Conservation (phyloP, 1,140 invertebrate species). For the Platyscapa corneri region DNA sequence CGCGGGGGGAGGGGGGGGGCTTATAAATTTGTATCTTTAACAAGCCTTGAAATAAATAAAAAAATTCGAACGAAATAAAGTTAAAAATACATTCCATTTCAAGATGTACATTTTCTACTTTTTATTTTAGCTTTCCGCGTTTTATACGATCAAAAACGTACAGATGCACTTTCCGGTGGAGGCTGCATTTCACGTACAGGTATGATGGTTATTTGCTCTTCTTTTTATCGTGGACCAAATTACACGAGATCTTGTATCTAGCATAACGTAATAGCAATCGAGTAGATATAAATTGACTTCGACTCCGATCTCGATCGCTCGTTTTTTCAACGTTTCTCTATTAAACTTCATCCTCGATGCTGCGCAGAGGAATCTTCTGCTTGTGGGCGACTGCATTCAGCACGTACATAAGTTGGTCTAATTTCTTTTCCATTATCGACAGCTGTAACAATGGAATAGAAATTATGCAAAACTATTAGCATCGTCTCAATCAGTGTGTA, state of each 20-base stretch:
- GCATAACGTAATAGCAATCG: not conserved
- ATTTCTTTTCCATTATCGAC: slow-evolving; percentile 82
- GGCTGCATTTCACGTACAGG: not conserved
- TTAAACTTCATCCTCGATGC: slow-evolving; percentile 72
- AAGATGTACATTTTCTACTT: not conserved
- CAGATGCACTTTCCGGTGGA: not conserved
- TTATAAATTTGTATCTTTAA: not conserved
- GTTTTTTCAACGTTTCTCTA: slow-evolving; percentile 4
- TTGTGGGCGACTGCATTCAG: slow-evolving; percentile 79
- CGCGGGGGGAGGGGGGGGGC: too few species aligned
- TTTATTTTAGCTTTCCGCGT: not conserved
- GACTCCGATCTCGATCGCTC: not conserved
- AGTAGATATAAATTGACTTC: not conserved
- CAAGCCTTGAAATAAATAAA: not conserved
- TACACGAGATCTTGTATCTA: not conserved
- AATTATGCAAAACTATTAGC: slow-evolving; percentile 18
- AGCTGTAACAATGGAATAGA: slow-evolving; percentile 75
- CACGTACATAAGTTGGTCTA: slow-evolving; percentile 81
- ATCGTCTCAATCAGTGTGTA: not conserved
- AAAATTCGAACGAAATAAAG: not conserved
- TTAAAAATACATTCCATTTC: not conserved
- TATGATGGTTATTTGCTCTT: not conserved
- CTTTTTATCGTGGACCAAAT: not conserved
- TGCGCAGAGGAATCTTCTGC: slow-evolving; percentile 74
- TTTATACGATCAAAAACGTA: not conserved